Conservation (phyloP, 2,888 invertebrate species). For the Nomada ruficornis region DNA sequence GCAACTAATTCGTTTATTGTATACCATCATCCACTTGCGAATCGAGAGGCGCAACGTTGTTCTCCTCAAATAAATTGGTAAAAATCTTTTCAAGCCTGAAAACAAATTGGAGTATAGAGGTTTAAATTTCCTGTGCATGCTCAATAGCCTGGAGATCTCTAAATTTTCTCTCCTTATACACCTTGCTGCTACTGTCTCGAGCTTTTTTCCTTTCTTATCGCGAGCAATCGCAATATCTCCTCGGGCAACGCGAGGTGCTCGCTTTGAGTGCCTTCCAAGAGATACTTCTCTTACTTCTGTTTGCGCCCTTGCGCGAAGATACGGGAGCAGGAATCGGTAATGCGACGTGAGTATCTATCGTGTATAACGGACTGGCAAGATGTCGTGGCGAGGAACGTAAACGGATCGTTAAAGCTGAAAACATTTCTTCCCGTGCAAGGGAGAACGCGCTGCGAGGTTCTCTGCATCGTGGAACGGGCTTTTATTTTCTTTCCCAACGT, state of each 20-base stretch:
- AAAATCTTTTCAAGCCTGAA: too few species aligned
- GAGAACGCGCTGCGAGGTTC: not conserved
- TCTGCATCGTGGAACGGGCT: slow-evolving; percentile 20
- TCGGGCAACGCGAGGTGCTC: slow-evolving; percentile 28
- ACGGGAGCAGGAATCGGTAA: slow-evolving; percentile 43
- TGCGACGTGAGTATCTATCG: slow-evolving; percentile 22
- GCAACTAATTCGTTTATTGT: too few species aligned
- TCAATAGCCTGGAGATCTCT: slow-evolving; percentile 13
- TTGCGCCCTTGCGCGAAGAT: slow-evolving; percentile 31
- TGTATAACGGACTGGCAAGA: slow-evolving; percentile 6
- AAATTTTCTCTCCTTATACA: slow-evolving; percentile 20
- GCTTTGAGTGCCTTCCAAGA: slow-evolving; percentile 30
- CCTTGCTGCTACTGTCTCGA: not conserved
- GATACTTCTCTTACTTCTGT: slow-evolving; percentile 51
- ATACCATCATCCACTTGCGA: too few species aligned
- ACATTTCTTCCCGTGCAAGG: not conserved
- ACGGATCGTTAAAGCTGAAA: slow-evolving; percentile 32
- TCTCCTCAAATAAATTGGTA: too few species aligned
- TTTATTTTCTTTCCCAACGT: not conserved
- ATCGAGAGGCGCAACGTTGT: too few species aligned
- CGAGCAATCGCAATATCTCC: slow-evolving; percentile 60
- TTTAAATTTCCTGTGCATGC: slow-evolving; percentile 30
- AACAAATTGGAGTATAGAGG: too few species aligned
- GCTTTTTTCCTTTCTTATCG: slow-evolving; percentile 45
- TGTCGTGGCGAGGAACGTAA: not conserved